phyloP scores from a whole-genome alignment of 2,888 invertebrate species.

The Halictus quadricinctus region DNA sequence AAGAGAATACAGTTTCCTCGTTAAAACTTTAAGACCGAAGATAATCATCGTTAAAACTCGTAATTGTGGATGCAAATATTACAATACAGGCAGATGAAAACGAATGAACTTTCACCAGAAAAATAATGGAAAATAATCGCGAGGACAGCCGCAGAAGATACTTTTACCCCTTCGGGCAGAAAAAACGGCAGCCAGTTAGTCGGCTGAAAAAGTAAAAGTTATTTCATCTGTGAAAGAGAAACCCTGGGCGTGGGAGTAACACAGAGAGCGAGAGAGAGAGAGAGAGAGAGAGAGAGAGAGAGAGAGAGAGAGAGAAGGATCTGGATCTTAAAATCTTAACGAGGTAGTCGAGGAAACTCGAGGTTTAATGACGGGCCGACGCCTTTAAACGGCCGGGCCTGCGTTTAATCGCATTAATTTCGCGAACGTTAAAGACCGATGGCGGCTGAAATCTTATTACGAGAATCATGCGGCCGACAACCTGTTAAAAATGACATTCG shows the following conservation, averaged over 20 bases:
- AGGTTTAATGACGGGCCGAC: neutral
- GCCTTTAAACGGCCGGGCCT: neutral
- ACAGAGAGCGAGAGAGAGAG: neutral
- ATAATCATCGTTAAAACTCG: neutral
- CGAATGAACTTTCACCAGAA: neutral
- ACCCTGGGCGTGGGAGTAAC: neutral
- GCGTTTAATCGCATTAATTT: slow-evolving; percentile 29
- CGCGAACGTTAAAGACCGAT: slow-evolving; percentile 19
- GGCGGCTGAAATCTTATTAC: slow-evolving; percentile 25
- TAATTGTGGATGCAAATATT: neutral
- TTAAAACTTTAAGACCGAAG: neutral
- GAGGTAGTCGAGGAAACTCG: slow-evolving; percentile 10
- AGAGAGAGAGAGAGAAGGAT: neutral
- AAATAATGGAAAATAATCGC: slow-evolving; percentile 7
- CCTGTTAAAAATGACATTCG: slow-evolving; percentile 35
- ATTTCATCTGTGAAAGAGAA: slow-evolving; percentile 1
- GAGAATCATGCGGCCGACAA: neutral
- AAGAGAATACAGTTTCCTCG: neutral
- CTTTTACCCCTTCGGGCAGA: neutral
- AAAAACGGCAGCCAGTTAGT: neutral
- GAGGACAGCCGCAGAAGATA: neutral
- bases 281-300: neutral
- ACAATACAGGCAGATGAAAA: neutral
- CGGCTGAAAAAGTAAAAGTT: slow-evolving; percentile 9
- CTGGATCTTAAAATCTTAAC: slow-evolving; percentile 1